Base-by-base conservation (phyloP, 2,888 invertebrate species). In the Apoda limacodes region DNA sequence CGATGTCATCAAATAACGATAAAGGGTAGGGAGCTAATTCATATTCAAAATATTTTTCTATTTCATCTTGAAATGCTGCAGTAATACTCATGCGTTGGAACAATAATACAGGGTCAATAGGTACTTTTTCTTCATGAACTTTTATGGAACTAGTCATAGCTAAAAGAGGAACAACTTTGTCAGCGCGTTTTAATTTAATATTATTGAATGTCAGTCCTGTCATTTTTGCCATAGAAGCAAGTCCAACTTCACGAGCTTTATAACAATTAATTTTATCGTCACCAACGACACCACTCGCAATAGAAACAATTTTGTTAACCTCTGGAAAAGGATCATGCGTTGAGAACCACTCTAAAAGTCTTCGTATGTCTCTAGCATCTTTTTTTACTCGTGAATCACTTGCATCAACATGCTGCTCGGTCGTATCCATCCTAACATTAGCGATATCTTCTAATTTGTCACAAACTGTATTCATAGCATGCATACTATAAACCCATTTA, bases 401-500 rank as follows among this genome's bases (percentile, higher is more conserved):
- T 25, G n/a, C n/a, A n/a, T n/a, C n/a, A n/a, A n/a, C n/a, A n/a
- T n/a, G n/a, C n/a, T n/a, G n/a, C n/a, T n/a, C n/a, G n/a, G 47
- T 46, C n/a, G 50, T 48, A 38, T 50, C 52, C 43, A 56, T 47
- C 26, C 38, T 29, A 42, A 52, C 48, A 46, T 55, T 50, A 45
- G 46, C 46, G 22, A 58, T 19, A 46, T 41, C 43, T 51, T 60
- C 50, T 17, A 55, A 46, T 39, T 32, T 26, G 19, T 56, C 50
- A 49, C 52, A 52, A 31, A 56, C n/a, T n/a, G n/a, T n/a, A n/a
- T n/a, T n/a, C n/a, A n/a, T n/a, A n/a, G n/a, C n/a, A n/a, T n/a
- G n/a, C 52, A 50, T 50, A 21, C 48, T 30, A 41, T 50, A 50
- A 44, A 57, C 48, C 56, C 58, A 60, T 54, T 58, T 62, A 40